Conservation (phyloP, 1,140 invertebrate species). For the Steinernema feltiae region DNA sequence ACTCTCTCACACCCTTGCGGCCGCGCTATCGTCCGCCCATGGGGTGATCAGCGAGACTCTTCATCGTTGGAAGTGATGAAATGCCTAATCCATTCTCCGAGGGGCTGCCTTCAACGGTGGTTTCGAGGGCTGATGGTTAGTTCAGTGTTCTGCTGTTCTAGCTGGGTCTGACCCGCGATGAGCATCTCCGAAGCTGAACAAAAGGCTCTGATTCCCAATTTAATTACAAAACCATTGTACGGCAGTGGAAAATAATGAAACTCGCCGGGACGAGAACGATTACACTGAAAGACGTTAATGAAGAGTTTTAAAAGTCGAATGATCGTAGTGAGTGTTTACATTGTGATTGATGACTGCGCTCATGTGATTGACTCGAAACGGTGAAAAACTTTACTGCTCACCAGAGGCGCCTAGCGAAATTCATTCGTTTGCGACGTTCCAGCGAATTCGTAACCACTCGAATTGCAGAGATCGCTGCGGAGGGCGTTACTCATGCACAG, state of each 20-base stretch:
- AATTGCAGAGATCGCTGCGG: not conserved
- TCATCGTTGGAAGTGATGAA: not conserved
- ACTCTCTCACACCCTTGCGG: not conserved
- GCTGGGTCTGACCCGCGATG: not conserved
- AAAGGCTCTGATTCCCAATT: conserved; percentile 6
- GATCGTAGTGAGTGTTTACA: too few species aligned
- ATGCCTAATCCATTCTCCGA: conserved; percentile 15
- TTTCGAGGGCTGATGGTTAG: conserved; percentile 1
- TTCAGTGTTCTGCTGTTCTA: not conserved
- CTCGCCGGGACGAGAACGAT: too few species aligned
- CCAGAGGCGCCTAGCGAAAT: too few species aligned
- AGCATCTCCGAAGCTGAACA: not conserved
- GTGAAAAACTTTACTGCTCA: too few species aligned
- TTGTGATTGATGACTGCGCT: too few species aligned
- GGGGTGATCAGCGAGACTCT: not conserved
- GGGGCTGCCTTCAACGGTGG: not conserved
- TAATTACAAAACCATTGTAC: too few species aligned
- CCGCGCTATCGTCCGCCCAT: not conserved
- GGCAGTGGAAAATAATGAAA: too few species aligned
- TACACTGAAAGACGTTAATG: too few species aligned
- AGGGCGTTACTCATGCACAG: not conserved
- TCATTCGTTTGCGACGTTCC: too few species aligned
- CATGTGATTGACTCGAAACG: too few species aligned
- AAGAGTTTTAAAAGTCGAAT: too few species aligned
- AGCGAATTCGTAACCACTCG: too few species aligned